Conservation (phyloP, 1,140 invertebrate species). For the Achatina immaculata region DNA sequence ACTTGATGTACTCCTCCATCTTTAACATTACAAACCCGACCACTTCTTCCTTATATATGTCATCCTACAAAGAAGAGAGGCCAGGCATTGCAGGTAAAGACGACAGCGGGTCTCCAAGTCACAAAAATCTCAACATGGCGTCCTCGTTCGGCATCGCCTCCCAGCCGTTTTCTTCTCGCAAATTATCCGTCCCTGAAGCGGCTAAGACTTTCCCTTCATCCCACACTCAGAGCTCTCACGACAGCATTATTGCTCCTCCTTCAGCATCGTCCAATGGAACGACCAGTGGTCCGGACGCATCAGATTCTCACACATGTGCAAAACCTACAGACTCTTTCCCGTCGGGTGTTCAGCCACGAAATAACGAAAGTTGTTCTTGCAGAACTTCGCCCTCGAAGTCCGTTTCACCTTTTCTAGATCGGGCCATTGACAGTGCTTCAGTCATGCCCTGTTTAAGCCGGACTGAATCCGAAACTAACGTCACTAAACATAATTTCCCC, state of each 20-base stretch:
- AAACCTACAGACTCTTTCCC: background rate
- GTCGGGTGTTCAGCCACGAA: background rate
- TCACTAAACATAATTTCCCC: background rate
- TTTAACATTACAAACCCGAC: background rate
- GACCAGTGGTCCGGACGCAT: background rate
- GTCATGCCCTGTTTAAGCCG: background rate
- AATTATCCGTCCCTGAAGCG: background rate
- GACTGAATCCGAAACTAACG: background rate
- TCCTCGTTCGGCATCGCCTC: background rate
- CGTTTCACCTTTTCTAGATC: background rate
- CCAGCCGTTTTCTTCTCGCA: background rate
- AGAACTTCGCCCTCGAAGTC: background rate
- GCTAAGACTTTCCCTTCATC: background rate
- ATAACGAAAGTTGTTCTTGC: background rate
- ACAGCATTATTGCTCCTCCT: background rate
- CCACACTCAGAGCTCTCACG: background rate
- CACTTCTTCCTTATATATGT: background rate
- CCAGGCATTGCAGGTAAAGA: background rate
- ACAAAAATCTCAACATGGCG: background rate
- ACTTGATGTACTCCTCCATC: background rate
- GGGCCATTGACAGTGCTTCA: background rate
- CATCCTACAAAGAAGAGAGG: background rate
- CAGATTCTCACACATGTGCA: background rate
- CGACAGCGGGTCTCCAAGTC: background rate
- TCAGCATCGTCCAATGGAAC: background rate